phyloP scores from a whole-genome alignment of 2,888 invertebrate species.

The Noctua janthina region DNA sequence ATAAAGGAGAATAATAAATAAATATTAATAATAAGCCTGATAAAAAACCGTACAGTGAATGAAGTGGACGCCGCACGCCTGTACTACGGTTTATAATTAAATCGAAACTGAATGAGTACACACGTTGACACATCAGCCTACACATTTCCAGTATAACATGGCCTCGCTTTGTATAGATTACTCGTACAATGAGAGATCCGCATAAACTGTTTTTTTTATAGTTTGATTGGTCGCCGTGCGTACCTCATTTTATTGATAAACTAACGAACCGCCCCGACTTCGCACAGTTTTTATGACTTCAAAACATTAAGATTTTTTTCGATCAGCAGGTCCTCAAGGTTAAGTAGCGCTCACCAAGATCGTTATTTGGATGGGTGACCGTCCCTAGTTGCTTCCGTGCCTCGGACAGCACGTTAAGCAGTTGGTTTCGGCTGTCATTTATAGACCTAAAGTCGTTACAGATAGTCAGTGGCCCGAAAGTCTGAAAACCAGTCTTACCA shows the following conservation, averaged over 20 bases:
- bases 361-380: too few relatives aligned
- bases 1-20: too few relatives aligned
- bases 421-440: neutral
- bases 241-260: conserved; percentile 27
- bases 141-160: too few relatives aligned
- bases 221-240: too few relatives aligned
- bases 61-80: conserved; percentile 41
- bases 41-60: conserved; percentile 56
- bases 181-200: too few relatives aligned
- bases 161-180: too few relatives aligned
- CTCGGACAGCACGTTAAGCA: neutral
- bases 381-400: too few relatives aligned
- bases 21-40: neutral
- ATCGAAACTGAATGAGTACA: conserved; percentile 51
- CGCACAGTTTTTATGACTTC: neutral
- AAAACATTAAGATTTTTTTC: neutral
- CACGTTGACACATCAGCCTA: too few relatives aligned
- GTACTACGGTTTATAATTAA: conserved; percentile 65
- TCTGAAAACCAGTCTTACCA: neutral
- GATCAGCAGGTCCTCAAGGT: too few relatives aligned
- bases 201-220: too few relatives aligned
- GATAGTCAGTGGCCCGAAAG: neutral
- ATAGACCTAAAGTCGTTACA: neutral
- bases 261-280: neutral
- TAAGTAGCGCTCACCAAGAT: too few relatives aligned